Conservation (phyloP, 1,140 invertebrate genomes). For the Yoshiicerus persimilis region DNA sequence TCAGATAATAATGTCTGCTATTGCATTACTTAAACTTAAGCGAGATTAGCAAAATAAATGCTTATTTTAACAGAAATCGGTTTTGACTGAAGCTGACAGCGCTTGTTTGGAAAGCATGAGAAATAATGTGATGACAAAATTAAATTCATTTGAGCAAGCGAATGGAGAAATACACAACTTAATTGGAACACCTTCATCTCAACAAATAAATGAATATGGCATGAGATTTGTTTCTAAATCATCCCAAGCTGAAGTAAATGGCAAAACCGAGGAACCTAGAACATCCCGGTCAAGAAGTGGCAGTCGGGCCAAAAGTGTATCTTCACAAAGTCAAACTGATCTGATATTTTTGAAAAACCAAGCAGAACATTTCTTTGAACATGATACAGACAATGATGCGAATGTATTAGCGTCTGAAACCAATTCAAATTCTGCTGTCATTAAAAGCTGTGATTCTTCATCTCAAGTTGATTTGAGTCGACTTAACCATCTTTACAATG, state of each 20-base stretch:
- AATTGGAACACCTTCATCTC: neutral
- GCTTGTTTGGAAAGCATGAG: neutral
- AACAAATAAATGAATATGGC: neutral
- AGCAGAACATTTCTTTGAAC: neutral
- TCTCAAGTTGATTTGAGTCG: neutral
- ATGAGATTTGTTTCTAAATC: neutral
- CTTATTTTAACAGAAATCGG: neutral
- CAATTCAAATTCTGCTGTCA: neutral
- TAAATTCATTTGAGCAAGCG: slow-evolving; percentile 24
- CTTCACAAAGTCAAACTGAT: neutral
- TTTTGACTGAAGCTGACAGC: neutral
- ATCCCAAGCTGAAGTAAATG: neutral
- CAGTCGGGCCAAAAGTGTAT: neutral
- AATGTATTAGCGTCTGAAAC: neutral
- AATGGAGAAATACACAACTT: neutral
- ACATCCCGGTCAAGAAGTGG: neutral
- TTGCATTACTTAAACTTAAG: no score
- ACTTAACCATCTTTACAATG: neutral
- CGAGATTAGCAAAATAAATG: no score
- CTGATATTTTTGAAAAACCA: neutral
- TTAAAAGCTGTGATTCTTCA: neutral
- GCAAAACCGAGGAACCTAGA: neutral
- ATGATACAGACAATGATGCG: neutral
- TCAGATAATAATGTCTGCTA: no score
- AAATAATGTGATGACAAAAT: slow-evolving; percentile 13